phyloP scores from a whole-genome alignment of 2,888 invertebrate genomes.

The Pandemis corylana region DNA sequence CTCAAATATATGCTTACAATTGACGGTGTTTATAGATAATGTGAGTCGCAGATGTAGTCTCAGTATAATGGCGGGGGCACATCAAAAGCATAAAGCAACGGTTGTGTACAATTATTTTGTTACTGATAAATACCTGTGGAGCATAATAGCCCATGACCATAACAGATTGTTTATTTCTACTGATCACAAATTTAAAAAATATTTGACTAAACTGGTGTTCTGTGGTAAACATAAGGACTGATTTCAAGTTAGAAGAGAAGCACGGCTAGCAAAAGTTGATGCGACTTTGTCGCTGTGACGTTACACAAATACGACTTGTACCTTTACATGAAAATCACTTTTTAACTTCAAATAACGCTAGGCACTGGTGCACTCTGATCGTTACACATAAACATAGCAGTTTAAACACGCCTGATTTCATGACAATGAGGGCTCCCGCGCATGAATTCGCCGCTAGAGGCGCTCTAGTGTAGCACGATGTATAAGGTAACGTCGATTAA shows the following conservation, averaged over 20 bases:
- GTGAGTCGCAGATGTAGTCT: not conserved
- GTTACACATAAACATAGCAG: no score
- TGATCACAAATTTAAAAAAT: not conserved
- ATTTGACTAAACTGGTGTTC: not conserved
- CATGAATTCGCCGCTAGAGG: no score
- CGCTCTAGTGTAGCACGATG: no score
- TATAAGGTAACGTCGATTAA: no score
- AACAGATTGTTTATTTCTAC: not conserved
- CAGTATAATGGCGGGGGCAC: no score
- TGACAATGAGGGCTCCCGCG: no score
- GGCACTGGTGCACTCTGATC: no score
- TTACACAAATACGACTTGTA: no score
- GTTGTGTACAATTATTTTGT: not conserved
- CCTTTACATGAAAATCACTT: no score
- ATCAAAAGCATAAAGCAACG: not conserved
- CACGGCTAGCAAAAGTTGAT: not conserved
- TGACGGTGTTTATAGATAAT: not conserved
- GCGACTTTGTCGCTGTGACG: not conserved
- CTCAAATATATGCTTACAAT: not conserved
- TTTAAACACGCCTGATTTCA: no score
- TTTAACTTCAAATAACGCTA: no score
- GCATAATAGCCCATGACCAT: not conserved
- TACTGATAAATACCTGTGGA: not conserved
- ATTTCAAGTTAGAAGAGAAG: not conserved
- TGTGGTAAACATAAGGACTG: not conserved